Evolutionary conservation across 30 jellyfish, hydroid and myxozoan genomes (phyloP).

Genomic region (Euphysa ruthae): DNA sequence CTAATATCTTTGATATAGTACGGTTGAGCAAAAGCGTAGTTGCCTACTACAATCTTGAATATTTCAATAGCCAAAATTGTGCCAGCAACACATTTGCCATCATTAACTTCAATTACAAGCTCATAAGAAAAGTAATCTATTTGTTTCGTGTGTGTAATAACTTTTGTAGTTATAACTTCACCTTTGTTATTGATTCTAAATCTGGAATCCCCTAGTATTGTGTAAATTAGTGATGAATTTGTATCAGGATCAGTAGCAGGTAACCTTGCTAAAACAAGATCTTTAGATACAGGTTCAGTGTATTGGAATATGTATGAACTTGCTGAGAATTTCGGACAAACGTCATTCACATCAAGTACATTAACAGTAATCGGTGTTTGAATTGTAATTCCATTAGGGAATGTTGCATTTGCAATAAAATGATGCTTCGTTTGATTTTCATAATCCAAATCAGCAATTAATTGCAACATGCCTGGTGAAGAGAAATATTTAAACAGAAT

Average conservation of each 20-base stretch:
- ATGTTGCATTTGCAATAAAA: slow-evolving; percentile 54
- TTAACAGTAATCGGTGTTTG: slow-evolving; percentile 42
- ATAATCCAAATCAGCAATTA: slow-evolving; percentile 53
- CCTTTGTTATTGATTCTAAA: slow-evolving; percentile 22
- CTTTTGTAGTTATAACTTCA: neutral
- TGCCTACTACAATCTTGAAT: slow-evolving; percentile 2
- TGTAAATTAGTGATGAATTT: slow-evolving; percentile 8
- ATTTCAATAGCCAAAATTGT: slow-evolving; percentile 27
- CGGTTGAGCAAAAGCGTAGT: slow-evolving; percentile 41
- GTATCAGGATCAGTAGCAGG: slow-evolving; percentile 28
- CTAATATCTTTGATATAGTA: slow-evolving; percentile 8
- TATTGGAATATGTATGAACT: neutral
- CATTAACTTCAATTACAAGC: slow-evolving; percentile 50
- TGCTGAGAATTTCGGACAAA: slow-evolving; percentile 55
- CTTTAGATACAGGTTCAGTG: slow-evolving; percentile 17
- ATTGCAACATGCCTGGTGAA: no score
- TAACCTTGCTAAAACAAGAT: slow-evolving; percentile 8
- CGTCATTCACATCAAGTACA: slow-evolving; percentile 70
- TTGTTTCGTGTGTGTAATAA: neutral
- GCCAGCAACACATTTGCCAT: slow-evolving; percentile 54
- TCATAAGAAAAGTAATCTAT: slow-evolving; percentile 16
- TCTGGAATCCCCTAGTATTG: slow-evolving; percentile 22
- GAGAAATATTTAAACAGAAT: no score
- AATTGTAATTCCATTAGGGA: slow-evolving; percentile 30
- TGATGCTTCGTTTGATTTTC: slow-evolving; percentile 34